Evolutionary conservation across 2,888 invertebrate genomes (phyloP), one percentile per base, ranked within the genome.

Genomic region (Mythimna loreyi): DNA sequence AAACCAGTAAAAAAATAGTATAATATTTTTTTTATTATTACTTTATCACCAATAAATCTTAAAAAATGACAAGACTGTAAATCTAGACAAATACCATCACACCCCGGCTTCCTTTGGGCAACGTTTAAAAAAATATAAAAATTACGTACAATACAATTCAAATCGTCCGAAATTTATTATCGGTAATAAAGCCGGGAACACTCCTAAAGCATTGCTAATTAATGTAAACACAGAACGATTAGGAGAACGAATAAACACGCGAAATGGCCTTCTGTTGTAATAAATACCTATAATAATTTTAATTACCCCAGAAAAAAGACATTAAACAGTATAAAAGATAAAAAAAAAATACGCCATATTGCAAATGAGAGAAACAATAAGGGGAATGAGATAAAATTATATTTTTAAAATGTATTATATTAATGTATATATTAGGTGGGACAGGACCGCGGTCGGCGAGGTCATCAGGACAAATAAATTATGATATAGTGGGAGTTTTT

Each of bases 251-350:
- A 93, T 92, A 95, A 94, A 94, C 95, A 93, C 87, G 86, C 92
- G 82, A 91, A 95, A 95, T 93, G 93, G 94, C 90, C 88, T 87
- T 87, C 90, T 86, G 85, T 80, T 81, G 93, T 92, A 93, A 94
- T 96, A 95, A 96, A 94, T 95, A 95, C 93, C 92, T 94, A 93
- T 94, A 94, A 95, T 94, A 94, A 93, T 96, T 95, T 94, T 94
- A 95, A 95, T 95, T 96, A 94, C 94, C 80, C 84, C 82, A 78
- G 89, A 93, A 93, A 92, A 94, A 93, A 90, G 93, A 95, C 94
- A 94, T 93, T 92, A 94, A 92, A 86, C 95, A 93, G 92, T 85
- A 86, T 85, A 85, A 92, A 92, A 95, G 69, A 94, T 88, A 88
- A 88, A 94, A 94, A 92, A 92, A 90, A 92, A 92, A 90, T 83